Evolutionary conservation across 2,113 vertebrate genomes (phyloP), one percentile per base, ranked within the genome.

Genomic region (Cryptoleucopteryx plumbea): DNA sequence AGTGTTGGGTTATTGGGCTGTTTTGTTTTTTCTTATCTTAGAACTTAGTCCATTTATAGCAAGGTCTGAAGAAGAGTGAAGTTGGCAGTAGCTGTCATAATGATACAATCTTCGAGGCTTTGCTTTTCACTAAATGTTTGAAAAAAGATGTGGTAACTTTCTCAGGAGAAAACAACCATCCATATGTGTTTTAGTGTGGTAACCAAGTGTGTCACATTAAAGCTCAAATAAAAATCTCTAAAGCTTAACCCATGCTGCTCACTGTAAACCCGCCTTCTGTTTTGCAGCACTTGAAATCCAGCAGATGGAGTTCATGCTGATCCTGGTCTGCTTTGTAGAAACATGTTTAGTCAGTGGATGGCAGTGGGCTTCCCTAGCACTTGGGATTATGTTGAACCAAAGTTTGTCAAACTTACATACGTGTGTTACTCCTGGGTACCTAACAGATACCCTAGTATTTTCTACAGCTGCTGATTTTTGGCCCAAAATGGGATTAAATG

Each of bases 31-130:
- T n/a, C 7, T 79, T 22, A 4, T 22, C 63, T 58, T 86, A 17
- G 12, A 71, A 59, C 20, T 85, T 21, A 20, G 29, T 86, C 40
- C 14, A 12, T 91, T 89, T 95, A 79, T 34, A 93, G 74, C 40
- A 47, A 31, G 32, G 34, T 43, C 52, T 94, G 93, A 96, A 82
- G 84, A 75, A 72, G 40, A 91, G 56, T 29, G 31, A 82, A 75
- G 78, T 55, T 96, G 95, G 81, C 84, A 93, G 78, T 47, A 90
- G 70, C 84, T 3, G 17, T 82, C 84, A 26, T 14, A 71, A 52
- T 40, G 79, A 36, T 43, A 53, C 4, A 6, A 1, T 71, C 52
- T 82, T 53, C 16, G 61, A 82, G 34, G 62, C 81, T 82, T 92
- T 62, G 62, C 72, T 91, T 96, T 52, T 85, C 45, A 45, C 25